A percentile compares a stretch with the other conserved stretches of the same genome.
Evolutionary conservation across 1,140 invertebrate species (phyloP).

Genomic region (Coboldia fuscipes): DNA sequence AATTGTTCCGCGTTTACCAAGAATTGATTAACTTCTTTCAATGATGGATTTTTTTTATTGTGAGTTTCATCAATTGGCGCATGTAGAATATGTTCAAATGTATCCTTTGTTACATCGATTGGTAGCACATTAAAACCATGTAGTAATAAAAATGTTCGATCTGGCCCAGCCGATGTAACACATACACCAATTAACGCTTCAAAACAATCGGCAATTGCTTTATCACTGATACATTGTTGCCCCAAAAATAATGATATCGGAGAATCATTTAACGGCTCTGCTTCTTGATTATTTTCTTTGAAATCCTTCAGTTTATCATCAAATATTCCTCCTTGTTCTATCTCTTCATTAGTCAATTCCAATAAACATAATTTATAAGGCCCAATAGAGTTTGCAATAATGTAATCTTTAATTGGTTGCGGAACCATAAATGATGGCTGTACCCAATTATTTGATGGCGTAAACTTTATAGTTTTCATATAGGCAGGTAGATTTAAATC

Average conservation of each 20-base stretch:
- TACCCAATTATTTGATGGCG: conserved; percentile 29
- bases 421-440: conserved; percentile 26
- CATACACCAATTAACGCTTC: conserved; percentile 71
- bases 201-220: conserved; percentile 49
- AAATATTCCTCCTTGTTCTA: background rate
- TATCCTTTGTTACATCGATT: conserved; percentile 17
- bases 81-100: too few species aligned
- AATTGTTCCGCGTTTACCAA: conserved; percentile 24
- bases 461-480: conserved; percentile 18
- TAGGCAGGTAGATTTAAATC: conserved; percentile 23
- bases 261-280: too few species aligned
- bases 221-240: conserved; percentile 9
- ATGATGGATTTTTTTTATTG: background rate
- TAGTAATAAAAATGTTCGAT: conserved; percentile 34
- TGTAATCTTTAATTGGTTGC: background rate
- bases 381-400: background rate
- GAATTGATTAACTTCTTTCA: conserved; percentile 22
- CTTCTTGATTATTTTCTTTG: too few species aligned
- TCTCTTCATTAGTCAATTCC: conserved; percentile 4
- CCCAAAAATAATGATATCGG: background rate
- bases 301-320: too few species aligned
- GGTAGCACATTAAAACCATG: conserved; percentile 51
- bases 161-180: conserved; percentile 30
- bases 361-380: background rate
- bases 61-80: background rate